Conservation (phyloP, 2,797 vertebrate genomes). For the Eulemur mongoz region DNA sequence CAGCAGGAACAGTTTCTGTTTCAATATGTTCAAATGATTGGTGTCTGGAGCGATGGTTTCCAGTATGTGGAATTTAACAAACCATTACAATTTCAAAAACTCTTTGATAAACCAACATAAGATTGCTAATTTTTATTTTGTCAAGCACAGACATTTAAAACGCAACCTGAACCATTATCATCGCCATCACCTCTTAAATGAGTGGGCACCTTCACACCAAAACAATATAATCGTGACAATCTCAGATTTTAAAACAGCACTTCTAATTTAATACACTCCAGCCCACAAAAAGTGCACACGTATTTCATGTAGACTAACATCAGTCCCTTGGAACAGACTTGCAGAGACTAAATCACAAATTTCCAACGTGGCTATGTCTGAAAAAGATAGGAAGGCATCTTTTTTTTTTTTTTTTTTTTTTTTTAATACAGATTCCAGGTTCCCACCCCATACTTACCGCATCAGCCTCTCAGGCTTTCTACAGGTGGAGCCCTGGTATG, state of each 20-base stretch:
- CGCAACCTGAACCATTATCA: neutral
- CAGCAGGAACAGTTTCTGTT: neutral
- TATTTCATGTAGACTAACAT: neutral
- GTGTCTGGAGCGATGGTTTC: neutral
- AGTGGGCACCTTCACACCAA: neutral
- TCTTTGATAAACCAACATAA: neutral
- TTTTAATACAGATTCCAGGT: neutral
- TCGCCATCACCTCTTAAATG: neutral
- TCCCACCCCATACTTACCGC: neutral
- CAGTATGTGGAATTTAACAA: conserved; percentile 14
- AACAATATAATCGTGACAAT: neutral
- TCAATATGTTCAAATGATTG: neutral
- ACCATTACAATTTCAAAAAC: neutral
- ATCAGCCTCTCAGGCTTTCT: neutral
- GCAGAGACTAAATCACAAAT: neutral
- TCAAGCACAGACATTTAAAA: neutral
- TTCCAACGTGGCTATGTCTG: neutral
- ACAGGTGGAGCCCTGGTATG: neutral
- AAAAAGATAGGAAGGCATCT: neutral
- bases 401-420: no score
- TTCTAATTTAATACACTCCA: neutral
- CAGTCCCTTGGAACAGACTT: neutral
- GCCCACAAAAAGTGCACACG: neutral
- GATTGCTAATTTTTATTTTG: neutral
- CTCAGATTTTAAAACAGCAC: neutral